Base-by-base conservation (phyloP, 2,113 vertebrate species). In the Eulemur rufifrons region DNA sequence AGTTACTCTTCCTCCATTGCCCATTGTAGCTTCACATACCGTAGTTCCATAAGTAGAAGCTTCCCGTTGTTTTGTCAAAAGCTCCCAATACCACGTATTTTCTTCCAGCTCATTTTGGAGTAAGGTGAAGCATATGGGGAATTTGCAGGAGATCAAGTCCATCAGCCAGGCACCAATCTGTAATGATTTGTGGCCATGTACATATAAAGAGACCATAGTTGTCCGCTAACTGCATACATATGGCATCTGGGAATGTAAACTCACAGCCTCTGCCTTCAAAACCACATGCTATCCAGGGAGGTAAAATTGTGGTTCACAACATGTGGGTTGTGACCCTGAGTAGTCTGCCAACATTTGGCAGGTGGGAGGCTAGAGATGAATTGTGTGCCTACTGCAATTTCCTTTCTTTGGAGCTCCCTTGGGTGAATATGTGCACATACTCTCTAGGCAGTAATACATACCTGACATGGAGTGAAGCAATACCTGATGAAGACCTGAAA, bases 151-250 rank as follows among this genome's bases (percentile, higher is more conserved):
- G 89, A 94, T 42, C n/a, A n/a, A 95, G 64, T 91, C 89, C 83
- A 93, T 95, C 91, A 97, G 59, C 77, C 89, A 88, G 87, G 61
- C 95, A 73, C 74, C 96, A 88, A 37, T 95, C 95, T 85, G 61
- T 93, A 90, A 56, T 96, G 97, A 97, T 95, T 91, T 98, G 96
- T 97, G 95, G 95, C 95, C 76, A 64, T 96, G 95, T 97, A 95
- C 29, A 23, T 91, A 96, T 96, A 94, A 97, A 96, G 95, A 96
- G 86, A 93, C 89, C 74, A 86, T 56, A 97, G 97, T 96, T 90
- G 81, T 96, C 96, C 2, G 8, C 89, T 97, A 97, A 97, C 96
- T 97, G 71, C 93, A 92, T 96, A 92, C 98, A 97, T 64, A 98
- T 95, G 95, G 89, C 69, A 91, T 89, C 77, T 2, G 96, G 95